Conservation (phyloP, 1,140 invertebrate genomes). For the Lepidostoma basale region DNA sequence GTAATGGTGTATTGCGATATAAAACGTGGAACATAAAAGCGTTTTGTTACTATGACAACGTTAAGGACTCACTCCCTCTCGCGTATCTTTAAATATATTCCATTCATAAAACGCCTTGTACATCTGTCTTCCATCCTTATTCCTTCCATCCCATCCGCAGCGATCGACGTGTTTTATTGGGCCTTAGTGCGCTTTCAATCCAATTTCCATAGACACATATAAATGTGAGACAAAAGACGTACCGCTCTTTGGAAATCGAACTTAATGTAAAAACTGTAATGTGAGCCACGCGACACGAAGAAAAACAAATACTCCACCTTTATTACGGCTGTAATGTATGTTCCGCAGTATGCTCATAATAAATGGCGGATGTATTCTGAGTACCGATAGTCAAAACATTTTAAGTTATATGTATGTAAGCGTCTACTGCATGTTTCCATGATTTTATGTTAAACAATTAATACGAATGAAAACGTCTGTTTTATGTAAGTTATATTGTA, state of each 20-base stretch:
- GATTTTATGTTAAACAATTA: too few relatives aligned
- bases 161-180: constrained; percentile 21
- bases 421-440: too few relatives aligned
- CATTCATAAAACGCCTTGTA: constrained; percentile 15
- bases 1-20: neutral
- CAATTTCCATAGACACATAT: constrained; percentile 19
- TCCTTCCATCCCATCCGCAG: neutral
- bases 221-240: constrained; percentile 15
- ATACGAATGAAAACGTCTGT: too few relatives aligned
- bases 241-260: constrained; percentile 6
- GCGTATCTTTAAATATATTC: neutral
- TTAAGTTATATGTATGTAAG: too few relatives aligned
- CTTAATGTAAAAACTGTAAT: neutral
- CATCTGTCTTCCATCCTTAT: constrained; percentile 8
- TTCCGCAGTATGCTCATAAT: too few relatives aligned
- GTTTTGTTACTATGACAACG: constrained; percentile 1
- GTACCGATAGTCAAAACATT: too few relatives aligned
- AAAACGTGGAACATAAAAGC: neutral
- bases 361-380: too few relatives aligned
- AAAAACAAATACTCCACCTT: too few relatives aligned
- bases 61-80: neutral
- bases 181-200: constrained; percentile 16
- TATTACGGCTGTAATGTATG: too few relatives aligned
- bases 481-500: neutral
- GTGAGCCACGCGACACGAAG: too few relatives aligned